Conservation (phyloP, 2,888 invertebrate genomes). For the Torymus texanus region DNA sequence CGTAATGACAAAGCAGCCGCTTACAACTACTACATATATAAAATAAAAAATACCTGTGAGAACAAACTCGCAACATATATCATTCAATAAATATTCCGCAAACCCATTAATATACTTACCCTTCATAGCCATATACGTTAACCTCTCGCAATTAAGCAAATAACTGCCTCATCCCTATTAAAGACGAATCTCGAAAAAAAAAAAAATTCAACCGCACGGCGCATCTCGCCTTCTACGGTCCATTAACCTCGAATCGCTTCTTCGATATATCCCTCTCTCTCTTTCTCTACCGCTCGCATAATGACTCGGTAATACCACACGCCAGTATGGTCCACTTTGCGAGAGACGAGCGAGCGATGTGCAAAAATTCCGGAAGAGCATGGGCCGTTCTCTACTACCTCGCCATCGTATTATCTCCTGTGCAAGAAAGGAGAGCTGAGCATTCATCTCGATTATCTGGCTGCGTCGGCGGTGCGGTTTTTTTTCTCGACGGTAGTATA, state of each 20-base stretch:
- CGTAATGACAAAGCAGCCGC: no score
- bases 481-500: not conserved
- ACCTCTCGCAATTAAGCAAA: not conserved
- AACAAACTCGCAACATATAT: no score
- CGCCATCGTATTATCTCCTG: not conserved
- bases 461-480: not conserved
- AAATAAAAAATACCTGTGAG: no score
- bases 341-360: not conserved
- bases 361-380: slow-evolving; percentile 37
- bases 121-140: no score
- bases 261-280: not conserved
- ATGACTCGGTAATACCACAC: slow-evolving; percentile 42
- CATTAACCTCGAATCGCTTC: slow-evolving; percentile 49
- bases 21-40: no score
- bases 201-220: not conserved
- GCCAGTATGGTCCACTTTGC: slow-evolving; percentile 22
- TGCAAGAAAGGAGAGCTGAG: not conserved
- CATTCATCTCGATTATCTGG: slow-evolving; percentile 5
- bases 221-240: slow-evolving; percentile 19
- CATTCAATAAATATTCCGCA: no score
- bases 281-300: not conserved
- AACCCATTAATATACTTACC: no score
- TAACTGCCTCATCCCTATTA: slow-evolving; percentile 9
- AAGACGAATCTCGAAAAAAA: slow-evolving; percentile 18
- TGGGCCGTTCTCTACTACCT: no score